Base-by-base conservation (phyloP, 2,888 invertebrate species). In the Gonocerus acuteangulatus region DNA sequence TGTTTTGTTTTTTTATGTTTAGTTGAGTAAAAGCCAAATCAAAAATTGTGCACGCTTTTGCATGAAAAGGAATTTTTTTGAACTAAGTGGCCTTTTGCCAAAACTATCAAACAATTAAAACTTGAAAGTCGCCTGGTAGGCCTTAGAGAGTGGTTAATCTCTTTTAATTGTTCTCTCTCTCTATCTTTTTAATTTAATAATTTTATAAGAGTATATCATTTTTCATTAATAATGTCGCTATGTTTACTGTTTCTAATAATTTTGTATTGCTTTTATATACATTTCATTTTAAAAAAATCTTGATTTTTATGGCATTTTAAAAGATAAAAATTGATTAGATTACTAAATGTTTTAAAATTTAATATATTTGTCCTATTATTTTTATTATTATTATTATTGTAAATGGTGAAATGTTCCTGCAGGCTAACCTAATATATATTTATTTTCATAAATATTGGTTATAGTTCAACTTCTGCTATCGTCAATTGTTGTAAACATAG, bases 401-500 rank as follows among this genome's bases (percentile, higher is more conserved):
- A 39, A 39, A 54, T 54, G 54, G 54, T 54, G 18, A 15, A 42
- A 54, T 42, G 54, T 54, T 54, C 54, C 54, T 54, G 21, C 6
- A 42, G 13, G 34, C 19, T 54, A 39, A 42, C 22, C 42, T 39
- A 22, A 21, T 22, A 21, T 7, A 19, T 52, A 36, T 36, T 52
- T 52, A 36, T 52, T 21, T 52, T 36, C 21, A n/a, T 39, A 39
- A 39, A 15, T 42, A 3, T 51, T 34, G 6, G 1, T 42, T 22
- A 21, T 54, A 15, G 23, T 21, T 54, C 23, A 42, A n/a, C 21
- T 42, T 15, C 23, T 54, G 15, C 54, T 22, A 54, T 42, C 23
- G 54, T 54, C 54, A 42, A 42, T 42, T 42, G 54, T 54, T 54
- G 54, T 54, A 54, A 54, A 54, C 54, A 54, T 54, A 54, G 54